Evolutionary conservation across 53 echinoderm and acorn worm species (phyloP).

Genomic region (Glandiceps talaboti): DNA sequence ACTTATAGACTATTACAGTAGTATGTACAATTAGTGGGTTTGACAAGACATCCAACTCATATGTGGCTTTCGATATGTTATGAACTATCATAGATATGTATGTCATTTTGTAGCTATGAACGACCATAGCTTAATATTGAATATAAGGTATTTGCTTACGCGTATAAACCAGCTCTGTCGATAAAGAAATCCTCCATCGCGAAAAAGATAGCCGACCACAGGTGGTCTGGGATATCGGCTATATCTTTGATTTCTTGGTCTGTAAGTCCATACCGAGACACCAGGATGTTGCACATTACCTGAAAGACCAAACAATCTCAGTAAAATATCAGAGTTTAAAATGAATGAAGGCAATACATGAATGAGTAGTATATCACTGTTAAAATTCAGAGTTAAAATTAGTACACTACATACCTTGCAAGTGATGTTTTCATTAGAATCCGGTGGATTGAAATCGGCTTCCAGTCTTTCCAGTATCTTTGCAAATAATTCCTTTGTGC

Average conservation of each 20-base stretch:
- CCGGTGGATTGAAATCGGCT: constrained; percentile 57
- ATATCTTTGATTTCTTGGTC: constrained; percentile 56
- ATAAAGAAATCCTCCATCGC: constrained; percentile 59
- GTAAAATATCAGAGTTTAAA: background rate
- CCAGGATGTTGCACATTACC: constrained; percentile 69
- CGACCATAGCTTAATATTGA: no score
- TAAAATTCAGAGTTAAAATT: background rate
- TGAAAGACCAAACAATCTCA: background rate
- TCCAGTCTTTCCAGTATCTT: constrained; percentile 60
- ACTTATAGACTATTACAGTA: no score
- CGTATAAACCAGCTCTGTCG: constrained; percentile 57
- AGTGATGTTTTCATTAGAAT: constrained; percentile 25
- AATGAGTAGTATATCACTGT: background rate
- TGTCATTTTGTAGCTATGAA: no score
- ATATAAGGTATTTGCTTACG: constrained; percentile 34
- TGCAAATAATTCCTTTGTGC: constrained; percentile 47
- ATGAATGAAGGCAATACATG: background rate
- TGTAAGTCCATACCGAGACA: constrained; percentile 43
- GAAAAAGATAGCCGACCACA: constrained; percentile 61
- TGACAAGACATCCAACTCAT: no score
- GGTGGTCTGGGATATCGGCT: constrained; percentile 37
- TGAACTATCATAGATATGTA: no score
- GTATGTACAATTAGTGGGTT: no score
- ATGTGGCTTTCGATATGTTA: no score
- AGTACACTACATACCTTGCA: constrained; percentile 26